A percentile compares a stretch with the other conserved stretches of the same genome.
Conservation (phyloP, 2,888 invertebrate species). For the Chrysomela aeneicollis region DNA sequence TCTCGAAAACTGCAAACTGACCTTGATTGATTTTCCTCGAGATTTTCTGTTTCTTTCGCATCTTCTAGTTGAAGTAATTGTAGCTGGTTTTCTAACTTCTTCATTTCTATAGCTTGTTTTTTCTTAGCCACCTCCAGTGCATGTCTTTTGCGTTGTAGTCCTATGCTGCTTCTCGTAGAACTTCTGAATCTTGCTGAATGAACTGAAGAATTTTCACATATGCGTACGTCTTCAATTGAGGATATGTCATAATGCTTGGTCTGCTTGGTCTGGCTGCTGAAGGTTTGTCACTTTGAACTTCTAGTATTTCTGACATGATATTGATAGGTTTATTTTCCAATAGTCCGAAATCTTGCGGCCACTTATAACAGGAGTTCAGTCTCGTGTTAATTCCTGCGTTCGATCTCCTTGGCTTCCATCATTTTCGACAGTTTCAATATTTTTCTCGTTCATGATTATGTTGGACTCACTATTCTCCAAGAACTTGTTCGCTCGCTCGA, state of each 20-base stretch:
- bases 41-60: not conserved
- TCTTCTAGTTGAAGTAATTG: not conserved
- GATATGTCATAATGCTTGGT: not conserved
- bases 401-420: not conserved
- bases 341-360: not conserved
- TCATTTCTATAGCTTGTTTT: slow-evolving; percentile 1
- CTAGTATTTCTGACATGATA: not conserved
- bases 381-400: slow-evolving; percentile 1
- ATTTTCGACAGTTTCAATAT: not conserved
- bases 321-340: not conserved
- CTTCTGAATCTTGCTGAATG: not conserved
- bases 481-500: slow-evolving; percentile 1
- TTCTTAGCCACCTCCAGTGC: not conserved
- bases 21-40: too few species aligned
- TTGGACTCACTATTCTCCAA: not conserved
- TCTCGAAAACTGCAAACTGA: too few species aligned
- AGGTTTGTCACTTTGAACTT: not conserved
- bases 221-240: not conserved
- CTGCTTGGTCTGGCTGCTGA: not conserved
- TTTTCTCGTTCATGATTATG: not conserved
- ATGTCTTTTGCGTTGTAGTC: not conserved
- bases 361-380: not conserved
- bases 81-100: not conserved
- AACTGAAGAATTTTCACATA: not conserved
- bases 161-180: not conserved